These are phyloP conservation scores for Hylaeus anthracinus DNA, from an alignment of 1,140 invertebrate species.

Conservation along the genomic window DNA sequence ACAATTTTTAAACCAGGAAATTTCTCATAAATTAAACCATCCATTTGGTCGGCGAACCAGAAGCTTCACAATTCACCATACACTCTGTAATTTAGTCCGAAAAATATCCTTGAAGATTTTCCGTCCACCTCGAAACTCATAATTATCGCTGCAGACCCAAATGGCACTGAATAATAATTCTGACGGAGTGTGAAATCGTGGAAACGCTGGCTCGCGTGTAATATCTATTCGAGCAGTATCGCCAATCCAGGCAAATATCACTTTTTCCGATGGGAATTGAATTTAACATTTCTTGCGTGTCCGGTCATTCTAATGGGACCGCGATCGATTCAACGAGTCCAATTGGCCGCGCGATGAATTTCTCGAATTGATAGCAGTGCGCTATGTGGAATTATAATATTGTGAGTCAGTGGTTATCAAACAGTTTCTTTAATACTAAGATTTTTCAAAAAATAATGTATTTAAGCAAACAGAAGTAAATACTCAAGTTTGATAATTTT, in stretches of 20 bases:
- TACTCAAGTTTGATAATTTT: too few relatives aligned
- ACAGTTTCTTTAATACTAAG: too few relatives aligned
- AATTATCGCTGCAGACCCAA: conserved; percentile 47
- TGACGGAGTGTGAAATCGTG: conserved; percentile 34
- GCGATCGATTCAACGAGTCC: conserved; percentile 39
- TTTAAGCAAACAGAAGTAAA: too few relatives aligned
- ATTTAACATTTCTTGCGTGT: conserved; percentile 48
- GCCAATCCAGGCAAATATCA: conserved; percentile 10
- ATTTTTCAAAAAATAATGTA: too few relatives aligned
- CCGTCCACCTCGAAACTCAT: conserved; percentile 11
- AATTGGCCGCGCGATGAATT: conserved; percentile 17
- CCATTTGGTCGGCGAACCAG: background rate
- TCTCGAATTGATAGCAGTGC: conserved; percentile 5
- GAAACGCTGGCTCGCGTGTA: conserved; percentile 43
- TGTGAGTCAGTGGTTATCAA: background rate
- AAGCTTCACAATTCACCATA: background rate
- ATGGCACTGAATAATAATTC: conserved; percentile 45
- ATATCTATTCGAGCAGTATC: conserved; percentile 53
- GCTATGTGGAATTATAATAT: conserved; percentile 18
- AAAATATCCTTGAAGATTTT: background rate
- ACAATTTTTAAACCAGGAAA: background rate
- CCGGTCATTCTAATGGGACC: conserved; percentile 30
- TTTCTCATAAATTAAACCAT: conserved; percentile 11
- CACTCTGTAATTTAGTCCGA: background rate
- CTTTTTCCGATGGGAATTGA: conserved; percentile 34